Evolutionary conservation across 2,797 vertebrate species (phyloP).

Genomic region (Melanotaenia nigrans): DNA sequence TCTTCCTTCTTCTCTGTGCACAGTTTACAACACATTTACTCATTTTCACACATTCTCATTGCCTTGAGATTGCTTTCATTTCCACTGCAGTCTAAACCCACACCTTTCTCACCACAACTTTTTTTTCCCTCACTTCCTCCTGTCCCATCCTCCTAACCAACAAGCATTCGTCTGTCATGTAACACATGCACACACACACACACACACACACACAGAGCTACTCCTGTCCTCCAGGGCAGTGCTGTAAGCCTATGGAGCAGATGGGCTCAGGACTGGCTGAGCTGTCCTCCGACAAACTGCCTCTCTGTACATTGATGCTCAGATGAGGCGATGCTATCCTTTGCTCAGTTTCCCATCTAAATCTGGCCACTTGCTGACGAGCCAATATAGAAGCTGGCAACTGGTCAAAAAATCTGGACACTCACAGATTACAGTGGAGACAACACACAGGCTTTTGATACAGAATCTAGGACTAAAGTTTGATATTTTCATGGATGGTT

Average conservation of each 20-base stretch:
- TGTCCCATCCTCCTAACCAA: constrained; percentile 45
- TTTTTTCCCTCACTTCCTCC: constrained; percentile 48
- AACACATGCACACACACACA: constrained; percentile 30
- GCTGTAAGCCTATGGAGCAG: constrained; percentile 69
- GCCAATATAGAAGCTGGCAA: constrained; percentile 57
- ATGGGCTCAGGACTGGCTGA: constrained; percentile 68
- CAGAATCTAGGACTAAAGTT: constrained; percentile 8
- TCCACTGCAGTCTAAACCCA: constrained; percentile 61
- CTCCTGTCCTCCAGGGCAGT: constrained; percentile 55
- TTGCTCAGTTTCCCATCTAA: constrained; percentile 59
- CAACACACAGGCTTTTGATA: constrained; percentile 11
- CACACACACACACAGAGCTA: constrained; percentile 36
- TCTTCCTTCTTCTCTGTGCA: constrained; percentile 24
- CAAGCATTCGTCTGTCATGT: constrained; percentile 29
- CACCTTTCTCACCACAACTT: constrained; percentile 55
- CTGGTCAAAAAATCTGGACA: constrained; percentile 45
- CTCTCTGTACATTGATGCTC: constrained; percentile 55
- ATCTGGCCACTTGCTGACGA: constrained; percentile 52
- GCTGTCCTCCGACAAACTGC: constrained; percentile 62
- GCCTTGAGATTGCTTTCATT: constrained; percentile 72
- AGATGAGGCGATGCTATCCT: constrained; percentile 63
- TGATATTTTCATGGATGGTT: constrained; percentile 22
- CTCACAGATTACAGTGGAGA: constrained; percentile 5
- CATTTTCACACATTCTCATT: constrained; percentile 62
- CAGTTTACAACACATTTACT: constrained; percentile 65